Evolutionary conservation across 2,113 vertebrate species (phyloP), one percentile per base, ranked within the genome.

Genomic region (Tapirus terrestris): DNA sequence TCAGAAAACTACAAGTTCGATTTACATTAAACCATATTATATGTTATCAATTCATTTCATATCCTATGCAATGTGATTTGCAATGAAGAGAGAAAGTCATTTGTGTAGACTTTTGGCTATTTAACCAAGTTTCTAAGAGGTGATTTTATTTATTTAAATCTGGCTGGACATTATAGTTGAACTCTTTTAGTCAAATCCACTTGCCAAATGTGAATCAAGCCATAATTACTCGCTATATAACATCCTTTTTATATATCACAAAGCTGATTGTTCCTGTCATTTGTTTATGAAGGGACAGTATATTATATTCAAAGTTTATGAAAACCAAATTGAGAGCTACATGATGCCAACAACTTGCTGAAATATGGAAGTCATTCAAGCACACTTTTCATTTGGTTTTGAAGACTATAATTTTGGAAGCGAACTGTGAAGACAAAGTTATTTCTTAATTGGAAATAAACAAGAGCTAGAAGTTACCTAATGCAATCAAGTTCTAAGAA

Each of bases 31-130:
- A 97, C 92, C 56, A 90, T 97, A 94, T 96, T 58, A 33, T 0
- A 96, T 97, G 98, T 97, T 84, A 87, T 60, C 56, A 94, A 97
- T 98, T 98, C 91, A 77, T 98, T 97, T 98, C 97, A 86, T 2
- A 93, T 84, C 75, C 18, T 89, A n/a, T 72, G 9, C 8, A 91
- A 45, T 95, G 18, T 48, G 23, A 88, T 85, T 98, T 97, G 60
- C 81, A 76, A 97, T 53, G 88, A 98, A 97, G 75, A 97, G n/a
- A 97, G 27, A 97, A 96, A 98, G 96, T 94, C n/a, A 94, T 79
- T 88, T 98, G 36, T 90, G 20, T 33, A 95, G 8, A 63, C 3
- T 82, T 90, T 70, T 45, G 21, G 11, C 8, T 84, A 85, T 60
- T 72, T 96, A 72, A 73, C 6, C 3, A 85, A 77, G 36, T 67